Percentiles rank a stretch among this genome's conserved stretches.
These are phyloP conservation scores for Sebastes trivittatus DNA, from an alignment of 2,797 vertebrate species.

Conservation along the genomic window DNA sequence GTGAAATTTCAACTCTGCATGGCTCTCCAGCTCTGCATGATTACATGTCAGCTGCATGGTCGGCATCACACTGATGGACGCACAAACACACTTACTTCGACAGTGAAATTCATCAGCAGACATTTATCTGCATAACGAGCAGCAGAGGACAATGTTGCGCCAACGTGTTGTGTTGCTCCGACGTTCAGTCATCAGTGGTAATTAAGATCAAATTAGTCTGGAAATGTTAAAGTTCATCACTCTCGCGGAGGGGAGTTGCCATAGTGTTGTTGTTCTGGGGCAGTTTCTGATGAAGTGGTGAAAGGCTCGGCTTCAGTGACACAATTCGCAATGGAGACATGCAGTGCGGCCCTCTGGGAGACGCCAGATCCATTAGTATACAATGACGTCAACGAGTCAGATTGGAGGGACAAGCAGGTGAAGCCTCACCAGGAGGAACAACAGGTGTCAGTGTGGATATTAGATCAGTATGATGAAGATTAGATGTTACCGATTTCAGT, in stretches of 20 bases:
- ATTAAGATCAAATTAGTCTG: constrained; percentile 55
- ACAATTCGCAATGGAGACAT: background rate
- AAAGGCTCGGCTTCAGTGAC: background rate
- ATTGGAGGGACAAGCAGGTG: constrained; percentile 22
- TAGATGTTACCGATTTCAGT: background rate
- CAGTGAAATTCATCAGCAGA: constrained; percentile 27
- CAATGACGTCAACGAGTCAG: constrained; percentile 16
- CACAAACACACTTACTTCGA: background rate
- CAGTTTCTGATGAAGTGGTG: constrained; percentile 20
- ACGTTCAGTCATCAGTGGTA: constrained; percentile 19
- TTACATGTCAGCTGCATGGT: constrained; percentile 13
- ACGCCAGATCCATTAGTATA: constrained; percentile 17
- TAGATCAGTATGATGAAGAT: background rate
- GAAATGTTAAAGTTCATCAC: constrained; percentile 57
- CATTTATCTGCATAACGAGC: constrained; percentile 45
- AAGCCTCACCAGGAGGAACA: constrained; percentile 13
- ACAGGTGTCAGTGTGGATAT: background rate
- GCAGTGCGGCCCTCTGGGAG: constrained; percentile 4
- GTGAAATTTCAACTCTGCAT: background rate
- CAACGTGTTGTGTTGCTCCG: background rate
- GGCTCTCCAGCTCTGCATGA: constrained; percentile 11
- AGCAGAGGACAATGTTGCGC: constrained; percentile 19
- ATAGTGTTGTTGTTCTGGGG: background rate
- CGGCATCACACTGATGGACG: background rate
- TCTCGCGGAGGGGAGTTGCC: constrained; percentile 14